A percentile compares a stretch with the other conserved stretches of the same genome.
Evolutionary conservation across 2,797 vertebrate genomes (phyloP).

Genomic region (Ciconia nigra): DNA sequence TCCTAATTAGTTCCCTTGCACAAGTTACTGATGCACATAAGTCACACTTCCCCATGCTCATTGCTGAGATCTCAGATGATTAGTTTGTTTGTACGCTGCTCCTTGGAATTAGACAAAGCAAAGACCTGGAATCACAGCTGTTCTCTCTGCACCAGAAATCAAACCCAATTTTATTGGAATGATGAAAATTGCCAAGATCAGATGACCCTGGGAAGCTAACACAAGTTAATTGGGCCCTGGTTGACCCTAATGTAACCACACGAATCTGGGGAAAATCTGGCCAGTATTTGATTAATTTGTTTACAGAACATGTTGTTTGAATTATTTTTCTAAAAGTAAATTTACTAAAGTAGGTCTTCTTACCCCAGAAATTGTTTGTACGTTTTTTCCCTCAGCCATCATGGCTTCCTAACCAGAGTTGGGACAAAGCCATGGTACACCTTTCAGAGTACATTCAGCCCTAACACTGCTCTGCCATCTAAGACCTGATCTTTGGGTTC

Average conservation of each 20-base stretch:
- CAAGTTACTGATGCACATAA: slow-evolving; percentile 7
- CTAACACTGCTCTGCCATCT: neutral
- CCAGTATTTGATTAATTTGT: slow-evolving; percentile 41
- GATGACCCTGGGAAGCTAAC: neutral
- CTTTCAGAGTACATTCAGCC: neutral
- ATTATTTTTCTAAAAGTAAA: neutral
- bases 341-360: neutral
- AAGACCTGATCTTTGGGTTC: neutral
- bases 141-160: slow-evolving; percentile 24
- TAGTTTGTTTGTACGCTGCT: slow-evolving; percentile 44
- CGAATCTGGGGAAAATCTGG: neutral
- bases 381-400: neutral
- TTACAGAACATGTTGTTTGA: slow-evolving; percentile 4
- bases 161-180: slow-evolving; percentile 22
- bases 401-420: neutral
- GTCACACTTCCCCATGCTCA: neutral
- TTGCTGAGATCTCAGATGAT: slow-evolving; percentile 30
- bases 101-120: slow-evolving; percentile 14
- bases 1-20: slow-evolving; percentile 53
- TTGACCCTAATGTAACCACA: neutral
- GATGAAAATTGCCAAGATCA: slow-evolving; percentile 34
- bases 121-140: slow-evolving; percentile 26
- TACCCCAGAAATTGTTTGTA: neutral
- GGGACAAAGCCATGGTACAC: neutral
- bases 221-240: slow-evolving; percentile 11